phyloP scores from a whole-genome alignment of 2,113 vertebrate species.

The Psittacara wagleri region DNA sequence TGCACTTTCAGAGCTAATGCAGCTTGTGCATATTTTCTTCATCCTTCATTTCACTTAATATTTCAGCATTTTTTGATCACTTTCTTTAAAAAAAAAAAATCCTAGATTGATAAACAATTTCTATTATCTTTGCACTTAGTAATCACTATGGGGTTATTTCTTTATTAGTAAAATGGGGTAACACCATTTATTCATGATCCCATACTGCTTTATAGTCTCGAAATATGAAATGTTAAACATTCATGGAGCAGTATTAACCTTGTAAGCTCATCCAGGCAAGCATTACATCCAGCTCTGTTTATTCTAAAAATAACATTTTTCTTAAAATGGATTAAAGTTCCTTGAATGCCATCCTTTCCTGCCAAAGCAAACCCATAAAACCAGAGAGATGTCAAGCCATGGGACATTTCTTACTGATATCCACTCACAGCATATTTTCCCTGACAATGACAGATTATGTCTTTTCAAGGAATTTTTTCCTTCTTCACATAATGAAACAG shows the following conservation, averaged over 20 bases:
- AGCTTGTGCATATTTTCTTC: background rate
- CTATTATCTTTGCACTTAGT: background rate
- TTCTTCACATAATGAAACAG: background rate
- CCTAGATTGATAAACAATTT: background rate
- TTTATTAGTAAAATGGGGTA: background rate
- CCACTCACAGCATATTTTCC: background rate
- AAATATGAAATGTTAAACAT: background rate
- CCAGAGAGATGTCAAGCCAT: background rate
- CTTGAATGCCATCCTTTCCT: background rate
- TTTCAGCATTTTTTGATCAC: background rate
- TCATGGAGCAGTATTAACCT: background rate
- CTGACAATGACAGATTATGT: background rate
- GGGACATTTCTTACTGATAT: background rate
- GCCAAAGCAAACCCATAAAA: background rate
- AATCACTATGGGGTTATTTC: background rate
- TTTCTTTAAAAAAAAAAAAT: background rate
- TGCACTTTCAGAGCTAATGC: background rate
- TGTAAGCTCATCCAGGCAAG: background rate
- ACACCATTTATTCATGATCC: background rate
- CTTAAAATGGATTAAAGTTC: slow-evolving; percentile 9
- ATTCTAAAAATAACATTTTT: slow-evolving; percentile 29
- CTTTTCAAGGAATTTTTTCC: background rate
- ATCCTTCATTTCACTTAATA: background rate
- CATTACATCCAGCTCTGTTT: background rate
- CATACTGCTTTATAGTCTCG: background rate